phyloP scores from a whole-genome alignment of 2,113 vertebrate species.

The Phyllostomus discolor region DNA sequence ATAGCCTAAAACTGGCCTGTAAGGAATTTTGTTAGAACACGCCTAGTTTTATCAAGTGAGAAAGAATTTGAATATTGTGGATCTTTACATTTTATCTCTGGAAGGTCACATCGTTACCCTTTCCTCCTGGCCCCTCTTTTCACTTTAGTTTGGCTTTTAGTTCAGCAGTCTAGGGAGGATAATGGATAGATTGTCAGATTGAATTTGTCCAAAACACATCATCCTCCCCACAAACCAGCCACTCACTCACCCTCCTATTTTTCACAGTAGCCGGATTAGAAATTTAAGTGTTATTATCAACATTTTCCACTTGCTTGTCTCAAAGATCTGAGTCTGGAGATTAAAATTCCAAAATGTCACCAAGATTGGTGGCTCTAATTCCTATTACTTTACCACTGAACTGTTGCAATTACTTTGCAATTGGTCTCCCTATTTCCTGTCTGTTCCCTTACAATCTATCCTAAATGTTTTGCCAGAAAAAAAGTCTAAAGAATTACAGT shows the following conservation, averaged over 20 bases:
- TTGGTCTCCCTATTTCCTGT: neutral
- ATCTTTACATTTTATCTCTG: neutral
- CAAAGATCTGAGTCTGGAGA: neutral
- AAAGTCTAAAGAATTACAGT: neutral
- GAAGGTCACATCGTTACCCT: neutral
- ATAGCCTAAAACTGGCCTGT: neutral
- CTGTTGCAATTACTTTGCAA: neutral
- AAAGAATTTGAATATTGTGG: neutral
- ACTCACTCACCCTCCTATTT: neutral
- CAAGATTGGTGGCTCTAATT: neutral
- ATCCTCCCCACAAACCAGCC: neutral
- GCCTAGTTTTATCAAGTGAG: neutral
- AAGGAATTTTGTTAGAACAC: neutral
- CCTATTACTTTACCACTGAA: neutral
- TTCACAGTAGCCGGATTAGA: neutral
- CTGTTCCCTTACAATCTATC: neutral
- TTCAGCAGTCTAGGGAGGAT: neutral
- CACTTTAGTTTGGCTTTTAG: neutral
- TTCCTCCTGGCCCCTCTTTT: neutral
- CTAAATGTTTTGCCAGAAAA: neutral
- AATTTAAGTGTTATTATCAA: neutral
- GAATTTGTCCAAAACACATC: neutral
- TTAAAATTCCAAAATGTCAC: conserved; percentile 17
- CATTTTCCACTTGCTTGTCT: neutral
- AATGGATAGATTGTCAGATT: neutral